These are phyloP conservation scores for Leptestheria dahalacensis DNA, from an alignment of 1,140 invertebrate species.

Conservation along the genomic window DNA sequence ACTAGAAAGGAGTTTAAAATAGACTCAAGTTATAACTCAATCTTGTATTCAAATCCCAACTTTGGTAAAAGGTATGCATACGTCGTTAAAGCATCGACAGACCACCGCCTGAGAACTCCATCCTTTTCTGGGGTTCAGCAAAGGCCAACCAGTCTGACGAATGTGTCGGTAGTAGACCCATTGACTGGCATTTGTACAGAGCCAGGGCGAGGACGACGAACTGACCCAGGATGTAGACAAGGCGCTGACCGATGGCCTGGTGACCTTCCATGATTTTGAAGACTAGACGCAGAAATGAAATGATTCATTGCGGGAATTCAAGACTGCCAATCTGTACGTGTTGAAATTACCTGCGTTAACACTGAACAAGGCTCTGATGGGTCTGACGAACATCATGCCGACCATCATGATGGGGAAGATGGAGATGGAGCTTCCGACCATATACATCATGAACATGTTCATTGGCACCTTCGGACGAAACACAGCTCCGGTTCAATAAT, in stretches of 20 bases:
- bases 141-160: constrained; percentile 98
- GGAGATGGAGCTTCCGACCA: constrained; percentile 97
- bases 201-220: constrained; percentile 81
- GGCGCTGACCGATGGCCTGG: constrained; percentile 75
- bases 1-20: not conserved
- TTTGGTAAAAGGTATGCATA: not conserved
- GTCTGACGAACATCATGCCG: constrained; percentile 91
- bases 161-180: constrained; percentile 94
- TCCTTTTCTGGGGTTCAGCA: constrained; percentile 71
- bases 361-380: constrained; percentile 84
- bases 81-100: constrained; percentile 36
- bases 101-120: constrained; percentile 79
- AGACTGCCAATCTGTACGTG: not conserved
- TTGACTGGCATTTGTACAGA: constrained; percentile 95
- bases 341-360: constrained; percentile 37
- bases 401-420: constrained; percentile 99
- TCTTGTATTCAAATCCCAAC: not conserved
- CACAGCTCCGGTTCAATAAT: not conserved
- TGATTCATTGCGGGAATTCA: constrained; percentile 12
- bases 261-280: constrained; percentile 94
- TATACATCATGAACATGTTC: constrained; percentile 99
- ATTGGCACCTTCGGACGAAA: constrained; percentile 57
- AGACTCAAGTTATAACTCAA: not conserved
- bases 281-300: constrained; percentile 34
- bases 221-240: constrained; percentile 91